Evolutionary conservation across 1,140 invertebrate species (phyloP).

Genomic region (Calliopsis andreniformis): DNA sequence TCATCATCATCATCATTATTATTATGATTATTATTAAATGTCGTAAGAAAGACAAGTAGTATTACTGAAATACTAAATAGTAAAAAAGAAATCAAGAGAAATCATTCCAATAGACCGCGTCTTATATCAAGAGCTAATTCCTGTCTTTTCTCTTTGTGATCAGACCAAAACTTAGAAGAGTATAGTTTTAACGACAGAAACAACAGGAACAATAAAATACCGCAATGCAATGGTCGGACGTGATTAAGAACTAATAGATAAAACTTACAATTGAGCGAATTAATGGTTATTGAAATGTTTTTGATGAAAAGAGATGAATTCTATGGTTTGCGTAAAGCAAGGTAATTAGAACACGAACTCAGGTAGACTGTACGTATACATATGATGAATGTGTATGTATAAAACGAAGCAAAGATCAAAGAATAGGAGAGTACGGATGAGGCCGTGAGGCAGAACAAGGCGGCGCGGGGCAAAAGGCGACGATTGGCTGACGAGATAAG

Average conservation of each 20-base stretch:
- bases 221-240: slow-evolving; percentile 46
- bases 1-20: no score
- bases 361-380: no score
- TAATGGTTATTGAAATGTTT: slow-evolving; percentile 30
- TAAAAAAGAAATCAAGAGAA: background rate
- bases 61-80: slow-evolving; percentile 11
- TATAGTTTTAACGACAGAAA: slow-evolving; percentile 37
- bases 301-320: background rate
- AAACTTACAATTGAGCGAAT: slow-evolving; percentile 9
- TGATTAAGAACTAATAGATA: slow-evolving; percentile 32
- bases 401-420: no score
- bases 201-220: slow-evolving; percentile 49
- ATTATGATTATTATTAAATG: slow-evolving; percentile 48
- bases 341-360: background rate
- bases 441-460: background rate
- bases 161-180: slow-evolving; percentile 43
- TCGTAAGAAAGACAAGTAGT: slow-evolving; percentile 31
- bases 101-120: background rate
- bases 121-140: slow-evolving; percentile 16
- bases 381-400: no score
- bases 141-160: slow-evolving; percentile 41
- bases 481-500: no score
- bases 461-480: no score
- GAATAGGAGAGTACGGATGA: background rate
- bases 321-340: no score